Evolutionary conservation across 2,888 invertebrate species (phyloP).

Genomic region (Pycnomerus fuliginosus): DNA sequence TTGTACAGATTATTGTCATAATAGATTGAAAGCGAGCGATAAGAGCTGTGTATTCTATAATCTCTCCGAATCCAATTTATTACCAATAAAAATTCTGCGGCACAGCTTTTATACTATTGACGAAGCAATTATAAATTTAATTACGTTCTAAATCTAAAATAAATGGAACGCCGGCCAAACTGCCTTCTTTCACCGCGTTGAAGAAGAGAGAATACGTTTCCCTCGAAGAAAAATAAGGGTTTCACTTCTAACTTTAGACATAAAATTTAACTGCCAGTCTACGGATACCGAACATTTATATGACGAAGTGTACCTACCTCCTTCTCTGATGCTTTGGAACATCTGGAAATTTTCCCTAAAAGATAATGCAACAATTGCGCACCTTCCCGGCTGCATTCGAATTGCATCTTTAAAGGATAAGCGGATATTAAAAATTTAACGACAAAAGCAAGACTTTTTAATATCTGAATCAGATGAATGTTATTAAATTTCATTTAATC

Average conservation of each 20-base stretch:
- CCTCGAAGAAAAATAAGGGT: constrained; percentile 36
- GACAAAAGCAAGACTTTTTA: constrained; percentile 1
- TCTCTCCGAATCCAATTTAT: too few species aligned
- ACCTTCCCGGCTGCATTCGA: constrained; percentile 20
- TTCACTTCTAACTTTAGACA: constrained; percentile 41
- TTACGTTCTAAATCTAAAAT: constrained; percentile 7
- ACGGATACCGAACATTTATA: constrained; percentile 37
- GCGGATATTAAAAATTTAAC: constrained; percentile 27
- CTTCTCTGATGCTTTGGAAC: constrained; percentile 31
- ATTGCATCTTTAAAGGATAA: constrained; percentile 19
- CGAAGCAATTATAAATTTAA: too few species aligned
- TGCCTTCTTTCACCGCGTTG: constrained; percentile 2
- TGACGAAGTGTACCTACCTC: constrained; percentile 28
- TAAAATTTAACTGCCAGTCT: constrained; percentile 45
- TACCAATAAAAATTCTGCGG: too few species aligned
- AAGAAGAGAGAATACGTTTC: constrained; percentile 7
- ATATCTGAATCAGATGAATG: background rate
- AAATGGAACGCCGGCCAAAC: constrained; percentile 10
- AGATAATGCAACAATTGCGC: constrained; percentile 23
- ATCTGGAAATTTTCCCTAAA: constrained; percentile 37
- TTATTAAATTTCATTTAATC: background rate
- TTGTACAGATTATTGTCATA: too few species aligned
- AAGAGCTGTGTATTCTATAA: too few species aligned
- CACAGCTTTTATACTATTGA: too few species aligned
- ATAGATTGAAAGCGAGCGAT: too few species aligned